Evolutionary conservation across 2,113 vertebrate genomes (phyloP).

Genomic region (Natator depressus): DNA sequence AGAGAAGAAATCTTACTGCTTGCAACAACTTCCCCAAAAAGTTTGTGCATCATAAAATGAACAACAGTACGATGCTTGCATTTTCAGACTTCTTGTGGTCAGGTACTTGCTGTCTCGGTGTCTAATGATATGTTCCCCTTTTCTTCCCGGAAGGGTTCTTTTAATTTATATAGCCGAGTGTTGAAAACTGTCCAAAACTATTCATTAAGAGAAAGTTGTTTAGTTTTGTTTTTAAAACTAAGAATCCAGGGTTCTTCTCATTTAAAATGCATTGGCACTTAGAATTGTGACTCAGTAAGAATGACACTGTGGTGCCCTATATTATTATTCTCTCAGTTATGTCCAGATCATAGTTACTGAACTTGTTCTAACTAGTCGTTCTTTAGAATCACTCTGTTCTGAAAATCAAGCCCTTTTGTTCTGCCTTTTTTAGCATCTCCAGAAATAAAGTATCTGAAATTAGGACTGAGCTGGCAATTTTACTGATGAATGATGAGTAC

Average conservation of each 20-base stretch:
- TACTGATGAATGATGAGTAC: background rate
- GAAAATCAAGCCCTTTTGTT: slow-evolving; percentile 34
- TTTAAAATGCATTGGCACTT: background rate
- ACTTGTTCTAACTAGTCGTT: background rate
- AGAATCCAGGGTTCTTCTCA: background rate
- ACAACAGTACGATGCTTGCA: background rate
- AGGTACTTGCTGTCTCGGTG: background rate
- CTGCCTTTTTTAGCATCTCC: background rate
- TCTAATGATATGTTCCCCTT: background rate
- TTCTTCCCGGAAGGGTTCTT: background rate
- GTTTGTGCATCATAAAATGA: background rate
- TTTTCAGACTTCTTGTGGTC: background rate
- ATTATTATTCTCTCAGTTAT: background rate
- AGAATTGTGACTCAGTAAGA: background rate
- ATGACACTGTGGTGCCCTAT: background rate
- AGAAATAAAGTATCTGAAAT: slow-evolving; percentile 8
- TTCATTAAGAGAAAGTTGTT: background rate
- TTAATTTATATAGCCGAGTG: background rate
- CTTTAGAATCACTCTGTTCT: background rate
- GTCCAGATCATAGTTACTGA: background rate
- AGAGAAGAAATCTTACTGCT: background rate
- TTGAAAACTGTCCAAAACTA: background rate
- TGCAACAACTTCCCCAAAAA: background rate
- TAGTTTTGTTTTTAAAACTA: background rate
- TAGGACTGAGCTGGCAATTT: background rate